Base-by-base conservation (phyloP, 2,113 vertebrate species). In the Indicator maculatus region DNA sequence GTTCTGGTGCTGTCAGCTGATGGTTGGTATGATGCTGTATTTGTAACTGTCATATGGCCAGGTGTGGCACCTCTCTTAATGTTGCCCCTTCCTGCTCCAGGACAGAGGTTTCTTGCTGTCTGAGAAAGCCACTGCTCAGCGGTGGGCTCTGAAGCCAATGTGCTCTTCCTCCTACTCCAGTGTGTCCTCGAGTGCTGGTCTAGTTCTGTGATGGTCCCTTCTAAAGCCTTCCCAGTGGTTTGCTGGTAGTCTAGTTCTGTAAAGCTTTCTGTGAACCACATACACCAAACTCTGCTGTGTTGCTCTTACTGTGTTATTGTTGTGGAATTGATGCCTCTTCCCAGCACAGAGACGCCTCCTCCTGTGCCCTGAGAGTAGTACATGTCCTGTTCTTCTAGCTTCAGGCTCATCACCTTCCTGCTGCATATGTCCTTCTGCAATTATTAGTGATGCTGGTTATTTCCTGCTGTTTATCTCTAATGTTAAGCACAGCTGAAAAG, bases 131-230 rank as follows among this genome's bases (percentile, higher is more conserved):
- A 9, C 87, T 69, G 72, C 78, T 92, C 73, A 89, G 88, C 59
- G 28, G 52, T 3, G 1, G 81, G 79, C 64, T 93, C 53, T 72
- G 93, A 86, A 77, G 76, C 78, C 3, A 7, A 17, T 82, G 85
- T 95, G 86, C 70, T 80, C 45, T 85, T 69, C 82, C 60, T 82
- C 67, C 89, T 6, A 11, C 90, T 92, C 83, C 65, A 90, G 74
- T 91, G 86, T 91, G 86, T 96, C 93, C 66, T 93, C 36, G 2
- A 97, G 97, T 97, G 96, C 93, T 96, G 96, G 61, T 95, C 92
- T 95, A 92, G 97, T 97, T 98, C 98, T 98, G 97, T 98, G 98
- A 98, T 98, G 98, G 97, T 97, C 97, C 97, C 98, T 98, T 98
- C 96, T 95, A 93, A 94, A 95, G 63, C 90, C 69, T 61, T 95